Evolutionary conservation across 2,797 vertebrate genomes (phyloP).

Genomic region (Percopsis omiscomaycus): DNA sequence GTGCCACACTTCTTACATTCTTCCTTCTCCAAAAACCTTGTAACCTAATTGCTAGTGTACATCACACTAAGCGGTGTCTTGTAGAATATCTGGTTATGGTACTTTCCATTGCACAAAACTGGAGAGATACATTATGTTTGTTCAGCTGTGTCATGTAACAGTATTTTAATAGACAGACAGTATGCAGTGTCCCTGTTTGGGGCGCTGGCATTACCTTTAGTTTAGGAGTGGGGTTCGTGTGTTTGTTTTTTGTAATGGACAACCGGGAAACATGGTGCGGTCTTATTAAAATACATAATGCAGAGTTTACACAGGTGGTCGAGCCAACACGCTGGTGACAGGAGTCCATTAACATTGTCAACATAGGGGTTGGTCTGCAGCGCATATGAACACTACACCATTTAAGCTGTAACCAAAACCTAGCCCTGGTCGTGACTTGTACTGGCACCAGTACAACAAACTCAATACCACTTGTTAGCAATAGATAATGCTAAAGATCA

Average conservation of each 20-base stretch:
- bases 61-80: background rate
- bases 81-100: background rate
- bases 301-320: conserved; percentile 41
- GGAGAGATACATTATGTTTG: background rate
- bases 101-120: background rate
- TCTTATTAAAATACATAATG: conserved; percentile 13
- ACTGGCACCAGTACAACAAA: too few species aligned
- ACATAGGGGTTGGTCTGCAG: background rate
- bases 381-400: background rate
- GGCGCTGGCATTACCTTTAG: background rate
- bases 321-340: conserved; percentile 3
- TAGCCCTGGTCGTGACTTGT: too few species aligned
- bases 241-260: background rate
- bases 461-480: background rate
- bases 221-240: background rate
- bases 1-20: conserved; percentile 41
- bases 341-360: conserved; percentile 7
- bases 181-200: background rate
- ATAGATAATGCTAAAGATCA: background rate
- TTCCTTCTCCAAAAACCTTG: conserved; percentile 9
- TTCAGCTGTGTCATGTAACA: background rate
- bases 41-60: too few species aligned
- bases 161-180: conserved; percentile 1
- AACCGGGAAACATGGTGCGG: background rate
- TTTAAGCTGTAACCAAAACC: conserved; percentile 4